A percentile compares a stretch with the other conserved stretches of the same genome.
Conservation (phyloP, 2,113 vertebrate genomes). For the Phaethon lepturus region DNA sequence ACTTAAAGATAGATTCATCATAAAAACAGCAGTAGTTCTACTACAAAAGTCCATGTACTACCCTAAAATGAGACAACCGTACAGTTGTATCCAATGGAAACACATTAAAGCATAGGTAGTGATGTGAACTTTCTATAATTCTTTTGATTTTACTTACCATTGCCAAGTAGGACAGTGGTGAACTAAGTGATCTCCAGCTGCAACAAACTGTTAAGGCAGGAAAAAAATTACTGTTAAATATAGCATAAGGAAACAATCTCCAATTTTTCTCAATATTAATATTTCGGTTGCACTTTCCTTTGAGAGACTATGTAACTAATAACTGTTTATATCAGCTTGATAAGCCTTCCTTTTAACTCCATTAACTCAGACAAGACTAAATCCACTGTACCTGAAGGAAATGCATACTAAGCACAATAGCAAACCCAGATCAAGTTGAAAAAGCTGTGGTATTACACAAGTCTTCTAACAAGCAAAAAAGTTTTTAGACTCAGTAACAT, state of each 20-base stretch:
- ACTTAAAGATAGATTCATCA: neutral
- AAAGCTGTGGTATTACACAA: neutral
- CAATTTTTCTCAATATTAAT: neutral
- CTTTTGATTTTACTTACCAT: constrained; percentile 84
- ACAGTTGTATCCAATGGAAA: neutral
- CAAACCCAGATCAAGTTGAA: neutral
- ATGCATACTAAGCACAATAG: neutral
- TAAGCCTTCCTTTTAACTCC: neutral
- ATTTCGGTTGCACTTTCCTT: neutral
- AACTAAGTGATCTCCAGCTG: constrained; percentile 96
- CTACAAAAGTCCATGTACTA: neutral
- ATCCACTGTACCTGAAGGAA: neutral
- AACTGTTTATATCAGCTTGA: neutral
- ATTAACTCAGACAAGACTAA: neutral
- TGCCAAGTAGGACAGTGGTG: constrained; percentile 99
- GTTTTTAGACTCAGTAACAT: neutral
- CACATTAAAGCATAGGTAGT: neutral
- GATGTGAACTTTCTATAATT: neutral
- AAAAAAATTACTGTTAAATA: neutral
- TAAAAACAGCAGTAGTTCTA: neutral
- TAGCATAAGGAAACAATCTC: neutral
- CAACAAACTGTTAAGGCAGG: constrained; percentile 85
- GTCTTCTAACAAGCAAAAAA: neutral
- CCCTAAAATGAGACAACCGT: neutral
- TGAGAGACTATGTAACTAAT: neutral